These are phyloP conservation scores for Onychorhynchus coronatus DNA, from an alignment of 2,113 vertebrate species.

Conservation along the genomic window DNA sequence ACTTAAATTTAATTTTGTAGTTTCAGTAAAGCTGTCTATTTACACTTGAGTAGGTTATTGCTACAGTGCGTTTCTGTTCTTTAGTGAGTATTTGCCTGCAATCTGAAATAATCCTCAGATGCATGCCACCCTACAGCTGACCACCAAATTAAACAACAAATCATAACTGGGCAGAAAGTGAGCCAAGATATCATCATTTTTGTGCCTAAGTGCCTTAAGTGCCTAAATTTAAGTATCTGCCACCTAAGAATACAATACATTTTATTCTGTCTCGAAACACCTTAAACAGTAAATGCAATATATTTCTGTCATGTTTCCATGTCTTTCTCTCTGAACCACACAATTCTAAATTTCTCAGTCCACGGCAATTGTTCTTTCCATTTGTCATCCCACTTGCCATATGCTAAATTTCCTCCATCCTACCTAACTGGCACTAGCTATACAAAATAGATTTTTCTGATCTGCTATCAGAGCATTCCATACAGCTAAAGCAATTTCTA, in stretches of 20 bases:
- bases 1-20: not conserved
- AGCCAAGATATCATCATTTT: rapidly evolving
- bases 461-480: not conserved
- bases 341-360: not conserved
- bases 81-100: not conserved
- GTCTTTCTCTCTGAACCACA: not conserved
- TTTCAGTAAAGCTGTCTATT: not conserved
- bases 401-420: not conserved
- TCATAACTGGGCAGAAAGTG: not conserved
- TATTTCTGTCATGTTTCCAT: not conserved
- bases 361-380: not conserved
- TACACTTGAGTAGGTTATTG: not conserved
- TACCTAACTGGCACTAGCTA: not conserved
- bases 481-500: not conserved
- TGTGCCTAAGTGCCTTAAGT: too few species aligned
- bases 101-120: not conserved
- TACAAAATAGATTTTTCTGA: not conserved
- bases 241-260: not conserved
- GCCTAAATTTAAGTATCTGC: not conserved
- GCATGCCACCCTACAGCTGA: not conserved
- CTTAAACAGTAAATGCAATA: not conserved
- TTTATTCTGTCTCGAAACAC: not conserved
- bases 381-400: conserved; percentile 8
- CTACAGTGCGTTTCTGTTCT: not conserved
- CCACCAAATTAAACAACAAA: not conserved